Base-by-base conservation (phyloP, 2,888 invertebrate genomes). In the Cryptus viduatorius region DNA sequence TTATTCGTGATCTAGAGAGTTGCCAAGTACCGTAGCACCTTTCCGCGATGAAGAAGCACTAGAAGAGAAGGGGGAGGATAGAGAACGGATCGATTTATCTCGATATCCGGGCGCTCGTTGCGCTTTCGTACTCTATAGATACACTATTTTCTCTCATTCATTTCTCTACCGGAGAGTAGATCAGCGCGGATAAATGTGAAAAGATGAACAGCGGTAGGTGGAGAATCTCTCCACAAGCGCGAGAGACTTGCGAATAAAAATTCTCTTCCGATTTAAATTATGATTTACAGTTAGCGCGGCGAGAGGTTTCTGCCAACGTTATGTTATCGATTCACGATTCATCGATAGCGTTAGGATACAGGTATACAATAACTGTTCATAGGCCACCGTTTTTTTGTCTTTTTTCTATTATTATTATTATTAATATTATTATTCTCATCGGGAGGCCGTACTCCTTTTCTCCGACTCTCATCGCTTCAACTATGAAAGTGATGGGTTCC, bases 251-350 rank as follows among this genome's bases (percentile, higher is more conserved):
- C 71, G 78, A 72, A 48, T 37, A 71, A 61, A 69, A 69, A 79
- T 86, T 76, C 79, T 87, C 83, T 79, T 87, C 67, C 84, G 87
- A 86, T 85, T 88, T 88, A 81, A 88, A 90, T 90, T 89, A 89
- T 88, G 88, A 90, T 90, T 90, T 87, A 89, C 88, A 89, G 90
- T 90, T 90, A 89, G 86, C 87, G 82, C 81, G 48, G 83, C 73
- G 84, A 44, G 65, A 48, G 50, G 14, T 50, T 76, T 75, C 77
- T 82, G 77, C 73, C 19, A 48, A n/a, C 59, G 76, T 77, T 68
- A 42, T 14, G 46, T 71, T 84, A 84, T 84, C 84, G 84, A 84
- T 87, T 85, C 87, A 86, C 87, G 86, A 87, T 86, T 86, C 87
- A 82, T 84, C 87, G 85, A 86, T 87, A 84, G 67, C 59, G 50